Evolutionary conservation across 2,888 invertebrate species (phyloP).

Genomic region (Drosophila cognata): DNA sequence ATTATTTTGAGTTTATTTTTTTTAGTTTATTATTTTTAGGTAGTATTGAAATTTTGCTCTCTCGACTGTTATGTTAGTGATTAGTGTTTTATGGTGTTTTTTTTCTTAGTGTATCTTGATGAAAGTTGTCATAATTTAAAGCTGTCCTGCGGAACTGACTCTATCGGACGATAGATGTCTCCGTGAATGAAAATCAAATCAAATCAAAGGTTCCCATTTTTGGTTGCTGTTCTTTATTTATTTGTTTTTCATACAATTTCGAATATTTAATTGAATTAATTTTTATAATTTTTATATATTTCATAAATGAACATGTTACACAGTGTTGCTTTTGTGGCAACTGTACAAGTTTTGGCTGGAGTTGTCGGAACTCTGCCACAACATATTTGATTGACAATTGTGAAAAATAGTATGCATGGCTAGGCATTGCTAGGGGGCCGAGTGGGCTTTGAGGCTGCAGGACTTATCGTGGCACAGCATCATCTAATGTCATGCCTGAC

Average conservation of each 20-base stretch:
- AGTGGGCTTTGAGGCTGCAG: conserved; percentile 23
- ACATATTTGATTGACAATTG: conserved; percentile 58
- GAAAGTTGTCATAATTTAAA: not conserved
- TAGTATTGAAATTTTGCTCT: not conserved
- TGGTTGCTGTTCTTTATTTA: no score
- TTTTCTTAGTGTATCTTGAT: not conserved
- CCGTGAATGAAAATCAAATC: not conserved
- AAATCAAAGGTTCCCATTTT: no score
- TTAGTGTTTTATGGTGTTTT: not conserved
- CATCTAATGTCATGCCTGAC: conserved; percentile 78
- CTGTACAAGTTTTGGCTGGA: conserved; percentile 32
- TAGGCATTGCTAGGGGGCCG: conserved; percentile 14
- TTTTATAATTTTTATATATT: no score
- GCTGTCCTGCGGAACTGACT: not conserved
- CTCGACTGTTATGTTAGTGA: not conserved
- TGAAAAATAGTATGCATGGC: conserved; percentile 35
- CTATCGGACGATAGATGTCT: not conserved
- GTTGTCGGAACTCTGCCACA: conserved; percentile 20
- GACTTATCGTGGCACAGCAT: conserved; percentile 58
- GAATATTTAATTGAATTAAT: not conserved
- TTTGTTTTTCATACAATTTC: no score
- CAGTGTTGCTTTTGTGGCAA: conserved; percentile 26
- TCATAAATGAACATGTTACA: not conserved
- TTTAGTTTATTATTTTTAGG: no score
- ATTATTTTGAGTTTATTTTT: not conserved